phyloP scores from a whole-genome alignment of 2,888 invertebrate species.

The Hydraecia micacea region DNA sequence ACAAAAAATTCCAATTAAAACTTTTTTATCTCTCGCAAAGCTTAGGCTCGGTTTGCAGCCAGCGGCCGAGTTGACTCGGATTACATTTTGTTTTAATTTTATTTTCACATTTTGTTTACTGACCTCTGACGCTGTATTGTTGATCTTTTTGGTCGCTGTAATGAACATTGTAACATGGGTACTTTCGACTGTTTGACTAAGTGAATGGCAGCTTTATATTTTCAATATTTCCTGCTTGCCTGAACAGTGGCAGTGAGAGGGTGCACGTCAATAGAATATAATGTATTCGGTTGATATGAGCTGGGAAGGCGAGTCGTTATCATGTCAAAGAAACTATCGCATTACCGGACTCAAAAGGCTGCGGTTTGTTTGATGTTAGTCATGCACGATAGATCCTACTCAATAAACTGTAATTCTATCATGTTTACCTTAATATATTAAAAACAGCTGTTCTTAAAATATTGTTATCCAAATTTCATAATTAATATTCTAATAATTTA shows the following conservation, averaged over 20 bases:
- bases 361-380: conserved; percentile 86
- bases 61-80: conserved; percentile 69
- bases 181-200: conserved; percentile 19
- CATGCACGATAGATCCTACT: conserved; percentile 74
- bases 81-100: conserved; percentile 70
- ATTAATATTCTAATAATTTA: conserved; percentile 46
- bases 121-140: conserved; percentile 61
- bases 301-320: conserved; percentile 83
- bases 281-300: conserved; percentile 86
- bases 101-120: conserved; percentile 71
- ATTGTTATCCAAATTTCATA: conserved; percentile 21
- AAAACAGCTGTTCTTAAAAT: conserved; percentile 18
- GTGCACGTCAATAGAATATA: conserved; percentile 79
- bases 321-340: conserved; percentile 90
- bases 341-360: conserved; percentile 87
- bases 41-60: conserved; percentile 79
- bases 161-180: conserved; percentile 45
- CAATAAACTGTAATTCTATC: conserved; percentile 73
- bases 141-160: conserved; percentile 60
- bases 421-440: conserved; percentile 46
- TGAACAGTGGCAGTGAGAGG: conserved; percentile 63
- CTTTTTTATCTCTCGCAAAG: conserved; percentile 83
- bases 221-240: conserved; percentile 77
- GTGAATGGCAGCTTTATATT: conserved; percentile 65
- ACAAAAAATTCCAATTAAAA: conserved; percentile 86